These are phyloP conservation scores for Epinotia ramella DNA, from an alignment of 2,888 invertebrate species.

Conservation along the genomic window DNA sequence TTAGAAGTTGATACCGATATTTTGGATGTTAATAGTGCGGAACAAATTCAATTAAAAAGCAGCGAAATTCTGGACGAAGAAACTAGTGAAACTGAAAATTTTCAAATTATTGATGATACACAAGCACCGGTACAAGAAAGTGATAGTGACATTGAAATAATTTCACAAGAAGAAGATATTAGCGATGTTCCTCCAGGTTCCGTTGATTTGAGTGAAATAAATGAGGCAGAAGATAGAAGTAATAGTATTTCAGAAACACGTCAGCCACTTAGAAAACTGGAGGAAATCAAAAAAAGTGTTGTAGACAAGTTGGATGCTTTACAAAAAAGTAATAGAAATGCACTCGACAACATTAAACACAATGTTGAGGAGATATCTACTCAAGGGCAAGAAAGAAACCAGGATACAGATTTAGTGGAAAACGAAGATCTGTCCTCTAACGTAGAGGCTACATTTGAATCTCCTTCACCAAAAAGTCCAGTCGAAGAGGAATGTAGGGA, in stretches of 20 bases:
- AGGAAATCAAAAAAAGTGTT: slow-evolving; percentile 17
- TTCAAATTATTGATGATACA: slow-evolving; percentile 12
- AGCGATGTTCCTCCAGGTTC: slow-evolving; percentile 11
- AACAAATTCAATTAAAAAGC: slow-evolving; percentile 5
- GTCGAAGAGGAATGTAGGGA: slow-evolving; percentile 18
- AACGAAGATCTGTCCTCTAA: slow-evolving; percentile 18
- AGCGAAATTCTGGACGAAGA: slow-evolving; percentile 25
- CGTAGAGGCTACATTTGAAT: slow-evolving; percentile 1
- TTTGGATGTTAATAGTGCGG: neutral
- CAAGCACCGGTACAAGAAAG: slow-evolving; percentile 8
- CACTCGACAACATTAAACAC: slow-evolving; percentile 27
- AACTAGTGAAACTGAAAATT: slow-evolving; percentile 30
- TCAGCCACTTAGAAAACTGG: slow-evolving; percentile 17
- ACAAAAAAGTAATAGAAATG: slow-evolving; percentile 28
- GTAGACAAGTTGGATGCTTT: slow-evolving; percentile 29
- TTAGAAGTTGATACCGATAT: neutral
- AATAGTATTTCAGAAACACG: neutral
- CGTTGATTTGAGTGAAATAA: slow-evolving; percentile 30
- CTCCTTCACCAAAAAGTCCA: neutral
- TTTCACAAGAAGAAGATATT: slow-evolving; percentile 27
- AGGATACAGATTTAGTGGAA: slow-evolving; percentile 13
- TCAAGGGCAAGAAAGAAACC: neutral
- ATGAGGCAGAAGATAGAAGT: slow-evolving; percentile 27
- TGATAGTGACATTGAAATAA: slow-evolving; percentile 23
- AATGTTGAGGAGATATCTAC: slow-evolving; percentile 24